These are phyloP conservation scores for Hippolais icterina DNA, from an alignment of 2,113 vertebrate species.

Conservation along the genomic window DNA sequence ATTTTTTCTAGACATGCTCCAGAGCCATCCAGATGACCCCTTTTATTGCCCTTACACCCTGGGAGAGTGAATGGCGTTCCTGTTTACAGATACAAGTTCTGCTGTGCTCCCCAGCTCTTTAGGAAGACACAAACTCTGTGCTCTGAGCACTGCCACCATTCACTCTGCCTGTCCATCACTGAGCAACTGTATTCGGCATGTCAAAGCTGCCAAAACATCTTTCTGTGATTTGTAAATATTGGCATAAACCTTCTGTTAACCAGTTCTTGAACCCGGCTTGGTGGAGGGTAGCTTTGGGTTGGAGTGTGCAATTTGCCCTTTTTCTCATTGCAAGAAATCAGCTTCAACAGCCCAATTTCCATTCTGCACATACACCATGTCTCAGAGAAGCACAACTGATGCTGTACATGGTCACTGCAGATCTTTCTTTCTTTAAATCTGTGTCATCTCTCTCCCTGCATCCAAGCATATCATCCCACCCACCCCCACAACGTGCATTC, in stretches of 20 bases:
- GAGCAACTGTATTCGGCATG: not conserved
- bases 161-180: not conserved
- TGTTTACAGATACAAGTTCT: not conserved
- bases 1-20: not conserved
- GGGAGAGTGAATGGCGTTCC: not conserved
- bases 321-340: not conserved
- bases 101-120: not conserved
- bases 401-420: not conserved
- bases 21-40: not conserved
- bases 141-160: not conserved
- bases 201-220: not conserved
- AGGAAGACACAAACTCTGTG: not conserved
- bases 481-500: not conserved
- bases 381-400: rapidly evolving
- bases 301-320: not conserved
- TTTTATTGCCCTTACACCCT: not conserved
- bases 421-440: not conserved
- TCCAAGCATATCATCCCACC: not conserved
- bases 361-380: not conserved
- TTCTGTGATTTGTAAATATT: not conserved
- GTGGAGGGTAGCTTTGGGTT: not conserved
- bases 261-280: not conserved
- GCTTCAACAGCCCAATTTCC: not conserved
- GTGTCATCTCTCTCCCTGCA: not conserved
- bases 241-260: not conserved